Conservation (phyloP, 2,797 vertebrate genomes). For the Furcifer pardalis region DNA sequence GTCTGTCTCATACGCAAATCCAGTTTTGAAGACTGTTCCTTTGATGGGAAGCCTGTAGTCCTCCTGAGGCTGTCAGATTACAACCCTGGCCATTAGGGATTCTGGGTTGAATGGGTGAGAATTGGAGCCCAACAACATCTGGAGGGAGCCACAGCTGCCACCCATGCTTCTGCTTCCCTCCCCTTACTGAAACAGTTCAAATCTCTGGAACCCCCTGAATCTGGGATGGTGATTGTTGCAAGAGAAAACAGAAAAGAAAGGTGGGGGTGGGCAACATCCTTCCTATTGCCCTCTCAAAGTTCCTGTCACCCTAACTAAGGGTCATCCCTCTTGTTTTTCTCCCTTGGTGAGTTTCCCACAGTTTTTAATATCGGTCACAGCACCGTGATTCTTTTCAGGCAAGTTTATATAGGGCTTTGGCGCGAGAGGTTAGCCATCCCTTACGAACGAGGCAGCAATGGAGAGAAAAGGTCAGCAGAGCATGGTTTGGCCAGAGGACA, state of each 20-base stretch:
- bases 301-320: background rate
- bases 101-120: background rate
- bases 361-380: background rate
- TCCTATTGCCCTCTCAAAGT: background rate
- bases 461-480: background rate
- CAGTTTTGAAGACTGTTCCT: background rate
- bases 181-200: background rate
- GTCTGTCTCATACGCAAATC: no score
- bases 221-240: background rate
- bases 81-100: background rate
- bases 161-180: no score
- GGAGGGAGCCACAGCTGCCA: background rate
- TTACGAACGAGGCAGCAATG: background rate
- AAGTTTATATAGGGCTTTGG: background rate
- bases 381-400: background rate
- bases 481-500: slow-evolving; percentile 29
- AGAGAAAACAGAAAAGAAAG: background rate
- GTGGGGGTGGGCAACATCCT: background rate
- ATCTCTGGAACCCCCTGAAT: background rate
- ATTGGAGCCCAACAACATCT: background rate
- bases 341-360: background rate
- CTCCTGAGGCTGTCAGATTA: background rate
- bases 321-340: background rate
- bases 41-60: background rate
- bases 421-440: slow-evolving; percentile 64